phyloP scores from a whole-genome alignment of 2,888 invertebrate species.

The Nudaria mundana region DNA sequence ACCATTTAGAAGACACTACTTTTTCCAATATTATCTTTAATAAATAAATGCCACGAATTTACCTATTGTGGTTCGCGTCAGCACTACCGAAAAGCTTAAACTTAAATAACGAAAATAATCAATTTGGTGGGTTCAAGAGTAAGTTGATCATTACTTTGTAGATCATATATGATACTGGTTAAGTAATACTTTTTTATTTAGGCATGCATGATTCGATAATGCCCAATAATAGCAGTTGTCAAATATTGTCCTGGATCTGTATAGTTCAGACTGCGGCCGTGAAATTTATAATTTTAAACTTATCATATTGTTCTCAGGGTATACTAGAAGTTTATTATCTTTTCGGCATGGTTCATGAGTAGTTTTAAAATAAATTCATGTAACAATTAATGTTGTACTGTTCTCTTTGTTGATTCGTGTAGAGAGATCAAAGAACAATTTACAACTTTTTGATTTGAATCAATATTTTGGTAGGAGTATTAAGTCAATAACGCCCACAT shows the following conservation, averaged over 20 bases:
- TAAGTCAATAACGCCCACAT: neutral
- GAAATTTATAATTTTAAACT: constrained; percentile 67
- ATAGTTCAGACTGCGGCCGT: constrained; percentile 46
- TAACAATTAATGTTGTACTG: constrained; percentile 27
- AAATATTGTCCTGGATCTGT: constrained; percentile 51
- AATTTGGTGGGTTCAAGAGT: too few species aligned
- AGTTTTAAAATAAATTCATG: constrained; percentile 43
- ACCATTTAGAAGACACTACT: too few species aligned
- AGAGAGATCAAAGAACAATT: too few species aligned
- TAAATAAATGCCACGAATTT: too few species aligned
- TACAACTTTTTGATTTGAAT: too few species aligned
- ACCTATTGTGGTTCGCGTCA: too few species aligned
- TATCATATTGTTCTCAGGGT: constrained; percentile 48
- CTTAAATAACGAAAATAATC: too few species aligned
- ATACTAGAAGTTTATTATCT: constrained; percentile 37
- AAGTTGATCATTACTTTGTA: constrained; percentile 20
- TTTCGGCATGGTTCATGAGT: constrained; percentile 34
- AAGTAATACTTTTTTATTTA: constrained; percentile 47
- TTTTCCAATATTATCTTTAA: too few species aligned
- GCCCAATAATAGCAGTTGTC: constrained; percentile 41
- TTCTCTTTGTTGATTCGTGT: constrained; percentile 31
- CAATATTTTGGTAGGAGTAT: constrained; percentile 9
- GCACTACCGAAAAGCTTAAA: too few species aligned
- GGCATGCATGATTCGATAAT: constrained; percentile 46
- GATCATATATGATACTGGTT: constrained; percentile 21